Base-by-base conservation (phyloP, 1,140 invertebrate species). In the Probaryconus sp. region DNA sequence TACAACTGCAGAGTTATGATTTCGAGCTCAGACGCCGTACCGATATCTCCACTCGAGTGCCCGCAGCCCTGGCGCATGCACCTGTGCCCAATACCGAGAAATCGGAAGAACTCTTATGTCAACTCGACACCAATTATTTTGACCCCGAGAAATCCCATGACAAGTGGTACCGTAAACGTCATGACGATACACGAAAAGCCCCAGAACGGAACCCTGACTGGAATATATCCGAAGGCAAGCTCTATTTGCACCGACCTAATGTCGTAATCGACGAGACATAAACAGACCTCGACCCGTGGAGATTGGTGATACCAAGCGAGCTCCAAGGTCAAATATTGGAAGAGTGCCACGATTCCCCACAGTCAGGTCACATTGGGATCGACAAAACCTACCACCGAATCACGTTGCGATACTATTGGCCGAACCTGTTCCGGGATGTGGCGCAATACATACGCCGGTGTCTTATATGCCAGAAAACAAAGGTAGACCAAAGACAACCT, bases 21-120 rank as follows among this genome's bases (percentile, higher is more conserved):
- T 85, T 87, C 43, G 53, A 83, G 5, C 75, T 89, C 1, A 45
- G 69, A 2, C 83, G 89, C 68, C 73, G 85, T 31, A 80, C 78
- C 16, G 87, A 86, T 2, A 74, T 58, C n/a, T 14, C 71, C 2
- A 80, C 87, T 40, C 18, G 56, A 1, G 82, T 85, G 10, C 79
- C 83, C 1, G 85, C 86, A 50, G 76, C 77, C 5, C 43, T 88
- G 10, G 85, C 81, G 2, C 28, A 67, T 4, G 6, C 3, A 37
- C 33, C 10, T 14, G 11, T 2, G 13, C n/a, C 9, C 43, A 10
- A 16, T 13, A 16, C 10, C 5, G 4, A 4, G 20, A 5, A 16
- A 2, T 28, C 21, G 24, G n/a, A n/a, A n/a, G n/a, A n/a, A n/a
- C n/a, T n/a, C n/a, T n/a, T n/a, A n/a, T n/a, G n/a, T n/a, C n/a